These are phyloP conservation scores for Buathra laborator DNA, from an alignment of 2,888 invertebrate species.

Conservation along the genomic window DNA sequence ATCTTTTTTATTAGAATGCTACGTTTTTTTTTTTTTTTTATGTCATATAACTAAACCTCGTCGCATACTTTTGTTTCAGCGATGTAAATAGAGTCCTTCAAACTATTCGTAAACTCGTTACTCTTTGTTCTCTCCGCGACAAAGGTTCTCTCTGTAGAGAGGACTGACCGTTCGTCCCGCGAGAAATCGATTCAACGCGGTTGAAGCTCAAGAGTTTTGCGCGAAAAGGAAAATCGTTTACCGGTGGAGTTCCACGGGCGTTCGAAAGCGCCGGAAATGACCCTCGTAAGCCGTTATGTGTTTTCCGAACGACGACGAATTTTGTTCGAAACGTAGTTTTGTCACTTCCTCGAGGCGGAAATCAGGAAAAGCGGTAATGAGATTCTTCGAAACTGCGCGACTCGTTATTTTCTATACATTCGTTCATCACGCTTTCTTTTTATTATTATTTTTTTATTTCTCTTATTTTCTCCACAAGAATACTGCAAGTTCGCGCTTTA, in stretches of 20 bases:
- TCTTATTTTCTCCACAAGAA: neutral
- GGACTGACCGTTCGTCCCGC: neutral
- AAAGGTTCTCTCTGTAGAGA: neutral
- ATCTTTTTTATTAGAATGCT: too few relatives aligned
- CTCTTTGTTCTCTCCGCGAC: neutral
- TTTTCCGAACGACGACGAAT: neutral
- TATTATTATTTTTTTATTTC: neutral
- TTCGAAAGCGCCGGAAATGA: slow-evolving; percentile 37
- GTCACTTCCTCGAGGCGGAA: neutral
- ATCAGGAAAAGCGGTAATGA: slow-evolving; percentile 8
- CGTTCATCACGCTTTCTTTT: neutral
- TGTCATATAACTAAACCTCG: neutral
- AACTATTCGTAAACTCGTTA: slow-evolving; percentile 22
- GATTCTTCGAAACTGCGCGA: slow-evolving; percentile 1
- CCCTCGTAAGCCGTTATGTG: slow-evolving; percentile 28
- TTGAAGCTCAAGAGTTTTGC: slow-evolving; percentile 30
- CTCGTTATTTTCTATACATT: neutral
- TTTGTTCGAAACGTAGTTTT: neutral
- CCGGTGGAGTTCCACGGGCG: slow-evolving; percentile 22
- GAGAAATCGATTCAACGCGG: slow-evolving; percentile 52
- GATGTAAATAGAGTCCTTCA: slow-evolving; percentile 1
- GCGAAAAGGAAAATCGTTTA: slow-evolving; percentile 46
- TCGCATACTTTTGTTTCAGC: neutral
- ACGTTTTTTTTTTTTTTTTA: too few relatives aligned
- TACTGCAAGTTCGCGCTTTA: too few relatives aligned